Base-by-base conservation (phyloP, 2,113 vertebrate genomes). In the Percina caprodes region DNA sequence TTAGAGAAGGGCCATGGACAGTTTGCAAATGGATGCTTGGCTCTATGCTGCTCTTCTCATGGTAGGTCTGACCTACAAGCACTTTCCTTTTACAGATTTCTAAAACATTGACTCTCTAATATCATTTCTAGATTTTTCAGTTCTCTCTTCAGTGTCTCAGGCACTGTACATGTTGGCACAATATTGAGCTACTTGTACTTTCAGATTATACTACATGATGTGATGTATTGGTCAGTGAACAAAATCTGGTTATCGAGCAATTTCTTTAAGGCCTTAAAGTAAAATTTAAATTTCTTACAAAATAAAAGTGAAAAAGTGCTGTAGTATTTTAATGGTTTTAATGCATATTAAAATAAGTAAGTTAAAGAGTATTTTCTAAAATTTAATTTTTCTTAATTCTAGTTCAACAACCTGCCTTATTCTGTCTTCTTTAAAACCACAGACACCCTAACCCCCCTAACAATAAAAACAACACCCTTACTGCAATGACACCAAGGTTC, bases 41-140 rank as follows among this genome's bases (percentile, higher is more conserved):
- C 26, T 87, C 16, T 33, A 1, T 85, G 70, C 85, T 0, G 58
- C 15, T 55, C 55, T 90, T 54, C 51, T 91, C 8, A 55, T 82
- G 86, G 93, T 92, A 84, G 21, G 90, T 90, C 26, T 74, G 19
- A 76, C 23, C 18, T 69, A 58, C 13, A 35, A 62, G 1, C 14
- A 9, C 4, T 61, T 62, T 35, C 6, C 7, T 24, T 10, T 42
- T 9, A 69, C 33, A 56, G 3, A 30, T 26, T 46, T 60, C 9
- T 26, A 0, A 61, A 30, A n/a, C 26, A 45, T 51, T 63, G 24
- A 33, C 30, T 61, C 5, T 51, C 3, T 65, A 35, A 52, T 55
- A n/a, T 48, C 24, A 49, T 70, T 35, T 76, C 4, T 14, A 42
- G 2, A 52, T 60, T 67, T 42, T 19, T 21, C 12, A 59, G 6